Percentiles rank a stretch among this genome's conserved stretches.
Conservation (phyloP, 1,140 invertebrate species). For the Agrypnia vestita region DNA sequence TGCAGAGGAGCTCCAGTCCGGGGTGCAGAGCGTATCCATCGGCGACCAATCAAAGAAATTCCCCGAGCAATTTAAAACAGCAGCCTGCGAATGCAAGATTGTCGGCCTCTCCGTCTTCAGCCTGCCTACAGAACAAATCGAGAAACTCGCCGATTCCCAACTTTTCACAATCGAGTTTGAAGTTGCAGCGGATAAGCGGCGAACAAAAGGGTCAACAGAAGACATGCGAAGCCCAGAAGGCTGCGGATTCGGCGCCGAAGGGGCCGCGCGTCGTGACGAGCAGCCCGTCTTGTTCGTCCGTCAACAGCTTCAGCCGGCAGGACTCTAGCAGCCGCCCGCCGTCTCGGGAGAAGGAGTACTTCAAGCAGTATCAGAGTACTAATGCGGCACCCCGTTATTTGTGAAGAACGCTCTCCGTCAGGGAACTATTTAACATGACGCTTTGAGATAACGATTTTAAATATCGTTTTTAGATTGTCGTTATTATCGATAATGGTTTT, state of each 20-base stretch:
- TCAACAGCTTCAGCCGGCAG: constrained; percentile 5
- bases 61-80: not conserved
- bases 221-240: constrained; percentile 5
- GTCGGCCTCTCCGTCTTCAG: not conserved
- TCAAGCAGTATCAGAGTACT: constrained; percentile 47
- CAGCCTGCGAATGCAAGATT: not conserved
- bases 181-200: constrained; percentile 29
- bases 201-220: constrained; percentile 8
- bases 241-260: no score
- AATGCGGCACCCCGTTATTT: constrained; percentile 54
- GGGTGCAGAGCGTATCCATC: constrained; percentile 43
- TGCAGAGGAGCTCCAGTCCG: constrained; percentile 49
- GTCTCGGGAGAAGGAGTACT: constrained; percentile 23
- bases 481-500: no score
- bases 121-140: constrained; percentile 21
- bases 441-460: constrained; percentile 30
- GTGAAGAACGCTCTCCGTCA: constrained; percentile 50
- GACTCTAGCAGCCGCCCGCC: constrained; percentile 6
- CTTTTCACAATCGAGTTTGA: constrained; percentile 4
- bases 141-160: constrained; percentile 7
- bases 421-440: constrained; percentile 52
- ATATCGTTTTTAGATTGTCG: no score
- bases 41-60: constrained; percentile 1
- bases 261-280: not conserved
- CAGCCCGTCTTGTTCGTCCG: not conserved